A percentile compares a stretch with the other conserved stretches of the same genome.
Evolutionary conservation across 1,140 invertebrate species (phyloP).

Genomic region (Rhizoglyphus robini): DNA sequence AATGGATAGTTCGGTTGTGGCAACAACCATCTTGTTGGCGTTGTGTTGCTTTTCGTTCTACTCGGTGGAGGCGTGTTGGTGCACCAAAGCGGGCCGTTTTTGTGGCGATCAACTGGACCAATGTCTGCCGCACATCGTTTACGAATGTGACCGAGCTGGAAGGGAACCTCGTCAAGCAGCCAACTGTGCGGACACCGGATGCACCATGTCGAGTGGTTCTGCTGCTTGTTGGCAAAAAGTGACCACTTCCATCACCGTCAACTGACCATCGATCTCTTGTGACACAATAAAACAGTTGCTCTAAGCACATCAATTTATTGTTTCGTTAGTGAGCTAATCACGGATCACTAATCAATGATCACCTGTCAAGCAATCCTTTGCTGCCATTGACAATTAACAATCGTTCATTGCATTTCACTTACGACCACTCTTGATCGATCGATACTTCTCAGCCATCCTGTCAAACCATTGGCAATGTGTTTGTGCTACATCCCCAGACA

Average conservation of each 20-base stretch:
- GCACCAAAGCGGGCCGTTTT: not conserved
- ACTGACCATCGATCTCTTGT: not conserved
- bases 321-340: not conserved
- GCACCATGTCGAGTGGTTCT: not conserved
- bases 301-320: not conserved
- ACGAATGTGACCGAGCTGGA: slow-evolving; percentile 1
- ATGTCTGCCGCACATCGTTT: slow-evolving; percentile 13
- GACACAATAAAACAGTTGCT: not conserved
- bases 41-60: not conserved
- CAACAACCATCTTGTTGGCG: not conserved
- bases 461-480: too few species aligned
- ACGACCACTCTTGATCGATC: too few species aligned
- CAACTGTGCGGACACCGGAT: not conserved
- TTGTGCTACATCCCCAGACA: too few species aligned
- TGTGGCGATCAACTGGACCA: slow-evolving; percentile 16
- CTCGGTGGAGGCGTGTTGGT: slow-evolving; percentile 8
- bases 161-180: not conserved
- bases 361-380: not conserved
- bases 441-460: too few species aligned
- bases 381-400: too few species aligned
- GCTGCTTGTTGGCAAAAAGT: slow-evolving; percentile 4
- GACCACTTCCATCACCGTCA: not conserved
- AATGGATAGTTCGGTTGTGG: too few species aligned
- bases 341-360: not conserved
- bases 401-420: too few species aligned